These are phyloP conservation scores for Halichoeres trimaculatus DNA, from an alignment of 2,113 vertebrate species.

Conservation along the genomic window DNA sequence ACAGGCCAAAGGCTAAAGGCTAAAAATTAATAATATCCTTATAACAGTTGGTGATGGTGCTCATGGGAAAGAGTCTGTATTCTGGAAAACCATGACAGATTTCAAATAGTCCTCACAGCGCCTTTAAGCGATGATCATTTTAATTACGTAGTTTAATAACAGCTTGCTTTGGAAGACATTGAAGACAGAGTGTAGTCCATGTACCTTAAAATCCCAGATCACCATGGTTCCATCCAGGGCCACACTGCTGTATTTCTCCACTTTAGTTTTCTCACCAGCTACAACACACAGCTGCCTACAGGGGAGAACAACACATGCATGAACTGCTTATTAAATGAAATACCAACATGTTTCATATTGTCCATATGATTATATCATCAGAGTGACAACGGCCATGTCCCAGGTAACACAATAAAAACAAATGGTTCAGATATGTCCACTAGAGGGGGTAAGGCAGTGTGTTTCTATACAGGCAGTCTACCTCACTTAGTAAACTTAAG, in stretches of 20 bases:
- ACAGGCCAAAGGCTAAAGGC: too few species aligned
- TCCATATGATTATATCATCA: too few species aligned
- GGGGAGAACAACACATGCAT: constrained; percentile 5
- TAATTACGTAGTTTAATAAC: neutral
- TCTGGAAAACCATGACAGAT: too few species aligned
- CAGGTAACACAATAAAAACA: neutral
- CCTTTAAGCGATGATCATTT: neutral
- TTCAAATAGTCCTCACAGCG: too few species aligned
- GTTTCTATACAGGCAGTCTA: neutral
- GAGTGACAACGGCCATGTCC: too few species aligned
- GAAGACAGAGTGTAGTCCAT: too few species aligned
- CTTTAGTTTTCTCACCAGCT: constrained; percentile 65
- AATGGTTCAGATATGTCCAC: neutral
- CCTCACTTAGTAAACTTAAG: too few species aligned
- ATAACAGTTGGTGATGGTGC: too few species aligned
- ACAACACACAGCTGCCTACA: constrained; percentile 76
- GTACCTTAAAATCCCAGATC: constrained; percentile 83
- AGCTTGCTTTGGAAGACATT: neutral
- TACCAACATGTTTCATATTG: too few species aligned
- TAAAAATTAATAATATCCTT: too few species aligned
- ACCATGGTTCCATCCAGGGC: constrained; percentile 84
- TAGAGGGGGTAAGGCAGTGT: neutral
- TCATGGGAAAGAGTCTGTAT: too few species aligned
- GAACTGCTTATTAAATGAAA: neutral
- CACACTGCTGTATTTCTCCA: constrained; percentile 83